Evolutionary conservation across 2,797 vertebrate species (phyloP).

Genomic region (Halcyon chelicuti): DNA sequence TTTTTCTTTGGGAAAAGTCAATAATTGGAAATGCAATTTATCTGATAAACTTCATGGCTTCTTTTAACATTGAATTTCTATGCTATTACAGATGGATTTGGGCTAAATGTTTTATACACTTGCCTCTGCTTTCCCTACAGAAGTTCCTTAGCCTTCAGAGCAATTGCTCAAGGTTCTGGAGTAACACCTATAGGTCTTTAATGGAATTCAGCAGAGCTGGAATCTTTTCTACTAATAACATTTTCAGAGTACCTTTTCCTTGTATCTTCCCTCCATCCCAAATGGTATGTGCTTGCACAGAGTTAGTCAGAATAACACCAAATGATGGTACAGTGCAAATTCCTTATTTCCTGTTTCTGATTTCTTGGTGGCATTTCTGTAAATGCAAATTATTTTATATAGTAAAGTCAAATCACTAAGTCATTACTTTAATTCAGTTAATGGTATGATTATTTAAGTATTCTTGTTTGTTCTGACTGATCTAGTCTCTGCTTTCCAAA

Average conservation of each 20-base stretch:
- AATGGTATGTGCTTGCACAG: not conserved
- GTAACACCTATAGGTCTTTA: not conserved
- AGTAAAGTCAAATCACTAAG: not conserved
- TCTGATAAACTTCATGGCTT: not conserved
- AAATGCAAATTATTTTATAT: not conserved
- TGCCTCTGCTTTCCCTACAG: not conserved
- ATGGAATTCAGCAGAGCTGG: not conserved
- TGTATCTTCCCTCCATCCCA: not conserved
- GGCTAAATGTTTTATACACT: not conserved
- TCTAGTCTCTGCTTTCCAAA: not conserved
- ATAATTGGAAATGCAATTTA: not conserved
- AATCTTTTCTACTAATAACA: not conserved
- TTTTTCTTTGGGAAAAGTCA: not conserved
- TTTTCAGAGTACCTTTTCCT: not conserved
- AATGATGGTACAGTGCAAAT: not conserved
- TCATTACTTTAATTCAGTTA: conserved; percentile 36
- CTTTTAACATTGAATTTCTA: not conserved
- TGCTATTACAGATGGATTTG: not conserved
- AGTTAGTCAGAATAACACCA: not conserved
- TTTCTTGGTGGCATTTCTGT: not conserved
- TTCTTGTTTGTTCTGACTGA: conserved; percentile 28
- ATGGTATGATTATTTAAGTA: conserved; percentile 28
- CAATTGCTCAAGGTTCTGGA: not conserved
- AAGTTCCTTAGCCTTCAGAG: not conserved
- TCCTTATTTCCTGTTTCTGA: not conserved